Evolutionary conservation across 2,113 vertebrate species (phyloP).

Genomic region (Gymnarchus niloticus): DNA sequence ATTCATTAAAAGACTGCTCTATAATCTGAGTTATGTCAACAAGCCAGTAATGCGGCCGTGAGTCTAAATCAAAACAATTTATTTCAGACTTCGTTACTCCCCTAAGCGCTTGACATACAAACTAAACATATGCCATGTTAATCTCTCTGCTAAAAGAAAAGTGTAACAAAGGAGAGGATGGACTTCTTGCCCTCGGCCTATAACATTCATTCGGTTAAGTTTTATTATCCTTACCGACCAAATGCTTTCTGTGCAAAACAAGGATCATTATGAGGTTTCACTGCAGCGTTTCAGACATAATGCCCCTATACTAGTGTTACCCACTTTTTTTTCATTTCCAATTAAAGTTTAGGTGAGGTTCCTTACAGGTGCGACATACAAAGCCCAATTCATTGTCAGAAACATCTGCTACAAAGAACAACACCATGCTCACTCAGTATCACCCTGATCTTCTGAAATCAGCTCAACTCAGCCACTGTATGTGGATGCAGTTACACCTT

Average conservation of each 20-base stretch:
- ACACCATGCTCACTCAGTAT: background rate
- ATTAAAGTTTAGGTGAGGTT: background rate
- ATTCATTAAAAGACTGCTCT: slow-evolving; percentile 14
- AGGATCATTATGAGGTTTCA: background rate
- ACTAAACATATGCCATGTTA: slow-evolving; percentile 4
- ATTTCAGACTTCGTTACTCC: slow-evolving; percentile 15
- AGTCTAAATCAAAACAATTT: slow-evolving; percentile 23
- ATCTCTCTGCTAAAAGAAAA: slow-evolving; percentile 7
- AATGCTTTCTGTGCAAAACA: background rate
- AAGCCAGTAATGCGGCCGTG: background rate
- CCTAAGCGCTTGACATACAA: background rate
- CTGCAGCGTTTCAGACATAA: background rate
- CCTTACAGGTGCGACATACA: background rate
- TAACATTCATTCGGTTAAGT: background rate
- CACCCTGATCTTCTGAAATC: background rate
- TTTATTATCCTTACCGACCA: background rate
- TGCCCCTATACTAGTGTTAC: background rate
- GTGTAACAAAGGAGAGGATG: background rate
- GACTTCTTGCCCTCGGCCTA: background rate
- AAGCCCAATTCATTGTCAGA: background rate
- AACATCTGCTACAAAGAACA: background rate
- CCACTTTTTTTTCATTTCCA: background rate
- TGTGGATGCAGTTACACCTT: background rate
- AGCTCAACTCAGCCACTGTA: background rate
- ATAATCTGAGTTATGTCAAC: background rate